Percentiles rank a stretch among this genome's conserved stretches.
These are phyloP conservation scores for Neocloeon triangulifer DNA, from an alignment of 1,140 invertebrate genomes.

Conservation along the genomic window DNA sequence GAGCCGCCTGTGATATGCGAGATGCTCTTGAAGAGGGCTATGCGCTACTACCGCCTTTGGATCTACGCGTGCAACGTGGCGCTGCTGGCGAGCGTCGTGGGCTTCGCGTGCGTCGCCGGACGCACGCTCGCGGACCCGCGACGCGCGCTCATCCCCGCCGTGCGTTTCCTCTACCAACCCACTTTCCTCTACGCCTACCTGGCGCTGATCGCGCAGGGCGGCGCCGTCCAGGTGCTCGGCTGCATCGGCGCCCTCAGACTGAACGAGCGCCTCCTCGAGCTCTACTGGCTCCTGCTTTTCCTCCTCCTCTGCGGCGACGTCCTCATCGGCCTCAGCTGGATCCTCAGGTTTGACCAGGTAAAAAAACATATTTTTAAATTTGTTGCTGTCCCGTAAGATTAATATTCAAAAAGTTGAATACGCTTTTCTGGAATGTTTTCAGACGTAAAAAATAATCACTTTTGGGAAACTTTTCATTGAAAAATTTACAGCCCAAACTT, in stretches of 20 bases:
- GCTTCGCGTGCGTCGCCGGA: constrained; percentile 52
- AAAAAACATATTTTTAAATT: too few relatives aligned
- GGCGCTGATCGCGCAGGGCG: constrained; percentile 43
- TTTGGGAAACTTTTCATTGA: too few relatives aligned
- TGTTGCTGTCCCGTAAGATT: too few relatives aligned
- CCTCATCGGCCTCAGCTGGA: constrained; percentile 66
- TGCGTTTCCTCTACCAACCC: constrained; percentile 46
- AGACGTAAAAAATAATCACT: too few relatives aligned
- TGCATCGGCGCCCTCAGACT: constrained; percentile 58
- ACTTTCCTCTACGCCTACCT: constrained; percentile 66
- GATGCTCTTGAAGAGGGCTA: too few relatives aligned
- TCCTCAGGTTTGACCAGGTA: constrained; percentile 47
- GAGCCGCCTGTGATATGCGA: too few relatives aligned
- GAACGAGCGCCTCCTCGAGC: constrained; percentile 55
- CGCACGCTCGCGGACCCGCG: constrained; percentile 34
- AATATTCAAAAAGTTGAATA: too few relatives aligned
- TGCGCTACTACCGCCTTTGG: constrained; percentile 70
- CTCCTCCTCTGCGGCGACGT: constrained; percentile 61
- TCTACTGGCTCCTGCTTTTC: constrained; percentile 62
- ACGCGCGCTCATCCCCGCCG: constrained; percentile 33
- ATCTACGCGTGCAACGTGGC: constrained; percentile 81
- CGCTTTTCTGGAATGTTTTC: too few relatives aligned
- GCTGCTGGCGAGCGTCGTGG: constrained; percentile 53
- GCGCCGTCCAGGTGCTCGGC: constrained; percentile 31
- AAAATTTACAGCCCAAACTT: too few relatives aligned